Evolutionary conservation across 2,797 vertebrate species (phyloP).

Genomic region (Enteromius radiatus): DNA sequence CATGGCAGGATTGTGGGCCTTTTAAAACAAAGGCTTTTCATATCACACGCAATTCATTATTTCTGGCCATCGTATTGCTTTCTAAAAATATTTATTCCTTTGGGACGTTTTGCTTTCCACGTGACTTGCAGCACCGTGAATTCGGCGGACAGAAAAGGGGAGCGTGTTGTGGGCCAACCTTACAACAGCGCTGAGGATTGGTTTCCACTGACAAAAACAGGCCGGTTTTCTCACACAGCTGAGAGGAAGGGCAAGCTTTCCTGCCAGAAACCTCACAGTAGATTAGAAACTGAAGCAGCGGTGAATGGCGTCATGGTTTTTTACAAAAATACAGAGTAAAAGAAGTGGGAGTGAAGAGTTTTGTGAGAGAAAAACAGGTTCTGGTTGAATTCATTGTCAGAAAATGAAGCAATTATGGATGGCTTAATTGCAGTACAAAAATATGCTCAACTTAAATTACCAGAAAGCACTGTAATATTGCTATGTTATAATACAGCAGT

Average conservation of each 20-base stretch:
- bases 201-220: constrained; percentile 68
- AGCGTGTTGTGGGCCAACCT: constrained; percentile 68
- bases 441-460: not conserved
- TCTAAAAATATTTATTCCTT: constrained; percentile 73
- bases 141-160: constrained; percentile 63
- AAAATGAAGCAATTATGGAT: not conserved
- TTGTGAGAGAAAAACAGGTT: constrained; percentile 33
- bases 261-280: constrained; percentile 73
- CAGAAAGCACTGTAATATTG: not conserved
- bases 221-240: constrained; percentile 54
- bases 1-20: not conserved
- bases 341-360: not conserved
- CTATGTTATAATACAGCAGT: not conserved
- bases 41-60: constrained; percentile 63
- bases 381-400: not conserved
- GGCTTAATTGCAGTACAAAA: constrained; percentile 9
- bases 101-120: constrained; percentile 67
- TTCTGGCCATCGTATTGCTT: constrained; percentile 64
- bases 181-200: constrained; percentile 74
- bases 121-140: constrained; percentile 59
- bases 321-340: constrained; percentile 22
- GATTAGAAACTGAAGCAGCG: constrained; percentile 71
- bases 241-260: constrained; percentile 64
- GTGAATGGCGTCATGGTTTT: constrained; percentile 47
- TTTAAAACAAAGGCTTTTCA: constrained; percentile 49